Percentiles rank a stretch among this genome's conserved stretches.
phyloP scores from a whole-genome alignment of 2,888 invertebrate genomes.

The Rambutsinella grinnellia region DNA sequence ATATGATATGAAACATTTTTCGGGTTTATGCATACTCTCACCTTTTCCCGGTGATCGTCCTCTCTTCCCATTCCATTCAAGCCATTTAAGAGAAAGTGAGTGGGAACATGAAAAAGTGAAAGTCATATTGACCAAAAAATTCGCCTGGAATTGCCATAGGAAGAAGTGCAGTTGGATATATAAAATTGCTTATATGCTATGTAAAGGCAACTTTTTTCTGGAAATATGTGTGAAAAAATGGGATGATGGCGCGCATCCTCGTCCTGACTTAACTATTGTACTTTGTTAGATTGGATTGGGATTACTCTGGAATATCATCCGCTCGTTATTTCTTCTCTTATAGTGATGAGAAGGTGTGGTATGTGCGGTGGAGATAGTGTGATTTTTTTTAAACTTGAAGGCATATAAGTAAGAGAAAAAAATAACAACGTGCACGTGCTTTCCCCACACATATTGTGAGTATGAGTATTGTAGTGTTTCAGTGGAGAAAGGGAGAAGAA shows the following conservation, averaged over 20 bases:
- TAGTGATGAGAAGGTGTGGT: background rate
- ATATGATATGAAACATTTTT: background rate
- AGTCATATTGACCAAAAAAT: conserved; percentile 32
- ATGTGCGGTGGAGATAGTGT: conserved; percentile 22
- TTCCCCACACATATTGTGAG: conserved; percentile 23
- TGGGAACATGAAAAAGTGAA: conserved; percentile 19
- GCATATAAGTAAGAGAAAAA: conserved; percentile 14
- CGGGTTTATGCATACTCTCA: background rate
- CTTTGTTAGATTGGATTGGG: conserved; percentile 55
- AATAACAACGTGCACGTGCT: conserved; percentile 35
- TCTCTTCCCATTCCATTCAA: background rate
- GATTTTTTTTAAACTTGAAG: conserved; percentile 43
- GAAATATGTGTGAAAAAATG: conserved; percentile 15
- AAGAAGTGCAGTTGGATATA: conserved; percentile 33
- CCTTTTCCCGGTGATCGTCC: background rate
- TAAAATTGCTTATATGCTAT: background rate
- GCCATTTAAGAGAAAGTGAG: background rate
- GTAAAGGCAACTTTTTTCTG: no score
- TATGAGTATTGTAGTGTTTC: conserved; percentile 11
- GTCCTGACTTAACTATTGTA: conserved; percentile 50
- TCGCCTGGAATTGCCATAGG: conserved; percentile 34
- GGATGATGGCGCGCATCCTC: conserved; percentile 30
- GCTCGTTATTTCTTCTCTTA: conserved; percentile 17
- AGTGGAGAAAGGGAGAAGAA: conserved; percentile 10
- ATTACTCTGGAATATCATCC: conserved; percentile 44